Base-by-base conservation (phyloP, 2,113 vertebrate species). In the Hiodon tergisus region DNA sequence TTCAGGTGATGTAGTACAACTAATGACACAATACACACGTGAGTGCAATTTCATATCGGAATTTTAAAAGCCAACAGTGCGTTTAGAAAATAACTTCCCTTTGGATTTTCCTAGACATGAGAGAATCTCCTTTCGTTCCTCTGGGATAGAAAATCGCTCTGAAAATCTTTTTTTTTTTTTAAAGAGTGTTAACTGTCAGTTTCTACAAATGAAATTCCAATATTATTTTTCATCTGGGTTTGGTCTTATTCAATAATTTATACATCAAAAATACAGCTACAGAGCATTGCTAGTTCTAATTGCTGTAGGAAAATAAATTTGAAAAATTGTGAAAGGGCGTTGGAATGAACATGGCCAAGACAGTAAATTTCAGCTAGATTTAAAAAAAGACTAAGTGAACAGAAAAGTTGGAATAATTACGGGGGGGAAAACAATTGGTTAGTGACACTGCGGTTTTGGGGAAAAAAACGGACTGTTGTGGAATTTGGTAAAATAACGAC, bases 271-370 rank as follows among this genome's bases (percentile, higher is more conserved):
- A 77, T 81, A 70, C 31, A 31, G 31, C 31, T 31, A 31, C 31
- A 31, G 31, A 31, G 31, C 31, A 31, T 31, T 31, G 31, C 31
- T 31, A 31, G 70, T 76, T 80, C 62, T 81, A 82, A 78, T 81
- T 78, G 81, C 75, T 79, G 74, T 70, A 81, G 83, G 77, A 81
- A 82, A 31, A 79, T 81, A 82, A 77, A 73, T 60, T 6, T 52
- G 55, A 76, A 63, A 71, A 76, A 77, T 77, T 54, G 7, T 57
- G 67, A 47, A 53, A 68, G 61, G 67, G 63, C 58, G 75, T 59
- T 53, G 61, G 47, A 67, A 77, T 80, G 73, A 63, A 67, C 63
- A 16, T 55, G 68, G 62, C 78, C 72, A 69, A 63, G 54, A 6
- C 16, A 58, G 69, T 57, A 55, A 71, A 48, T 76, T 76, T 73